Conservation (phyloP, 1,140 invertebrate species). For the Agrilus planipennis region DNA sequence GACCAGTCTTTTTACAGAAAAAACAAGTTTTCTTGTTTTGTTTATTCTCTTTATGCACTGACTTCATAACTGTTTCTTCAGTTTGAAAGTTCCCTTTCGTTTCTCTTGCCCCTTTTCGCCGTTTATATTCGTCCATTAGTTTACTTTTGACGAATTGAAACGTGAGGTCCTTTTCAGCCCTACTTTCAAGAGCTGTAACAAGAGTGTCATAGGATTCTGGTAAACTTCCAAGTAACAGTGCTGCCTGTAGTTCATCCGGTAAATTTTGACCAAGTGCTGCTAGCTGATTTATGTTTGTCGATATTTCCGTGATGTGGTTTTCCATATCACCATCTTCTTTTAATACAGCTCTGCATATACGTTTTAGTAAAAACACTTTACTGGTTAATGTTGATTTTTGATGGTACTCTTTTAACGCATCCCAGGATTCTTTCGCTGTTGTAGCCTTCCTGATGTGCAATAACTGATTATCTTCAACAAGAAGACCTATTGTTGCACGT, state of each 20-base stretch:
- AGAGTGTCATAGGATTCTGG: not conserved
- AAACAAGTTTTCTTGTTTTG: too few species aligned
- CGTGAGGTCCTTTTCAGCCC: conserved; percentile 1
- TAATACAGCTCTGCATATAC: not conserved
- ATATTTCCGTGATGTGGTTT: too few species aligned
- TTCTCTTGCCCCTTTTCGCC: too few species aligned
- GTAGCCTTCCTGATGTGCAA: conserved; percentile 5
- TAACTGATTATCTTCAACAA: conserved; percentile 4
- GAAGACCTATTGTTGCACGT: conserved; percentile 3
- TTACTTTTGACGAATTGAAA: too few species aligned
- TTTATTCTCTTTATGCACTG: too few species aligned
- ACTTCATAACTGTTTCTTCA: too few species aligned
- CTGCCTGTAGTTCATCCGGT: not conserved
- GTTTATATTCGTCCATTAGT: too few species aligned
- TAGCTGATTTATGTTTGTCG: too few species aligned
- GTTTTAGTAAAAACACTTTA: not conserved
- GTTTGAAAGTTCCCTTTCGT: too few species aligned
- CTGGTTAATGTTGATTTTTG: conserved; percentile 1
- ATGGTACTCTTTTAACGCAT: conserved; percentile 3
- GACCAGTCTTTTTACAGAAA: too few species aligned
- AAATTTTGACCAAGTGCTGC: too few species aligned
- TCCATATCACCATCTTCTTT: not conserved
- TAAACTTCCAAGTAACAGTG: not conserved
- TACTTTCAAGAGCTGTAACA: conserved; percentile 1
- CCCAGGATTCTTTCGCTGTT: not conserved